phyloP scores from a whole-genome alignment of 1,140 invertebrate species.

The Neodiprion fabricii region DNA sequence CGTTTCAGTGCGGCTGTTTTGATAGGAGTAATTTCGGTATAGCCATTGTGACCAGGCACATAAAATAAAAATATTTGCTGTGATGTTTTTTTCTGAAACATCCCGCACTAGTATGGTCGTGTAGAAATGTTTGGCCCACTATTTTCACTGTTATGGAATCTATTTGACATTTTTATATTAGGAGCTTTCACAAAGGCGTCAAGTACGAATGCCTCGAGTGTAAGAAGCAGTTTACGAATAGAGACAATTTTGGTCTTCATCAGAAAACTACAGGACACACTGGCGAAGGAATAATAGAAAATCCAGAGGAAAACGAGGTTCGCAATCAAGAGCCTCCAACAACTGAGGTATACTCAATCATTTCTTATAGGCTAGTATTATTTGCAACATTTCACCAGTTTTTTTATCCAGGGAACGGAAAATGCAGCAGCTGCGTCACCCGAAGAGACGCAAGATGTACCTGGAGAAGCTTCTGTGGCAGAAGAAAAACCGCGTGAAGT shows the following conservation, averaged over 20 bases:
- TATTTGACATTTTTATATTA: conserved; percentile 27
- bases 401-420: background rate
- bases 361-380: background rate
- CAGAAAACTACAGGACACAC: conserved; percentile 61
- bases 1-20: background rate
- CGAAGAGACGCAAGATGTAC: conserved; percentile 26
- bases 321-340: conserved; percentile 12
- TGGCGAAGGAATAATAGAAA: conserved; percentile 55
- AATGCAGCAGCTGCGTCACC: conserved; percentile 15
- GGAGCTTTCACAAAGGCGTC: conserved; percentile 59
- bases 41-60: no score
- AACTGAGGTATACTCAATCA: background rate
- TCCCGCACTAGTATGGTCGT: background rate
- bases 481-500: background rate
- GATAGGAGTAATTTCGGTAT: no score
- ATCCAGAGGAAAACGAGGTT: conserved; percentile 37
- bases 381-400: background rate
- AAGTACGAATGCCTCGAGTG: conserved; percentile 64
- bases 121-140: background rate
- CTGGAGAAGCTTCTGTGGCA: conserved; percentile 21
- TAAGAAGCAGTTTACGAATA: conserved; percentile 55
- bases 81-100: no score
- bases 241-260: conserved; percentile 60
- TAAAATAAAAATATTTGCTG: no score
- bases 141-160: conserved; percentile 9